Percentiles rank a stretch among this genome's conserved stretches.
These are phyloP conservation scores for Scomber scombrus DNA, from an alignment of 2,113 vertebrate species.

Conservation along the genomic window DNA sequence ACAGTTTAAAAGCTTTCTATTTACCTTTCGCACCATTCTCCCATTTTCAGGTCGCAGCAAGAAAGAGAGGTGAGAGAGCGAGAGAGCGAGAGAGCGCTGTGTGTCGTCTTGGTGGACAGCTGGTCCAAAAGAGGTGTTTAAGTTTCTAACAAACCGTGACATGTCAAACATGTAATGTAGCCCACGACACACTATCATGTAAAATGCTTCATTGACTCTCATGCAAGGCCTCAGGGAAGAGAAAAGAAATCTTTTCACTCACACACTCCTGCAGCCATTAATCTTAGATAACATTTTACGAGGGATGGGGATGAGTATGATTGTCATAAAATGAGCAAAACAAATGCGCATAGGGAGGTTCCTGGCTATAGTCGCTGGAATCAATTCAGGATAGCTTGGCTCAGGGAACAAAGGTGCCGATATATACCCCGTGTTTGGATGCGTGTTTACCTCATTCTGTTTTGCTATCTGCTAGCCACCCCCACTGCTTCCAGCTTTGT, in stretches of 20 bases:
- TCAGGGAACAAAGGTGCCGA: constrained; percentile 56
- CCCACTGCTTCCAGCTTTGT: constrained; percentile 36
- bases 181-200: constrained; percentile 63
- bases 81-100: constrained; percentile 31
- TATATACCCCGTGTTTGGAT: constrained; percentile 47
- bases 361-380: constrained; percentile 48
- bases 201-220: constrained; percentile 77
- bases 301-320: constrained; percentile 62
- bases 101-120: constrained; percentile 73
- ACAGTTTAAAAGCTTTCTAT: constrained; percentile 86
- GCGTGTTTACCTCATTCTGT: constrained; percentile 40
- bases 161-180: constrained; percentile 74
- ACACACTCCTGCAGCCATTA: constrained; percentile 60
- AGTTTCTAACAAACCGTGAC: constrained; percentile 78
- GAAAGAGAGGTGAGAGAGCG: constrained; percentile 19
- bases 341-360: constrained; percentile 59
- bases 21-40: constrained; percentile 82
- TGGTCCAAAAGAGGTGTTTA: constrained; percentile 75
- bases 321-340: constrained; percentile 70
- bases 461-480: neutral
- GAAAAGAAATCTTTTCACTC: constrained; percentile 46
- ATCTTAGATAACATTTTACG: constrained; percentile 70
- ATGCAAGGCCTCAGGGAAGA: constrained; percentile 58
- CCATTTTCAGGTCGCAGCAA: constrained; percentile 57
- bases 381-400: constrained; percentile 64